phyloP scores from a whole-genome alignment of 1,140 invertebrate genomes.

The Asobara japonica region DNA sequence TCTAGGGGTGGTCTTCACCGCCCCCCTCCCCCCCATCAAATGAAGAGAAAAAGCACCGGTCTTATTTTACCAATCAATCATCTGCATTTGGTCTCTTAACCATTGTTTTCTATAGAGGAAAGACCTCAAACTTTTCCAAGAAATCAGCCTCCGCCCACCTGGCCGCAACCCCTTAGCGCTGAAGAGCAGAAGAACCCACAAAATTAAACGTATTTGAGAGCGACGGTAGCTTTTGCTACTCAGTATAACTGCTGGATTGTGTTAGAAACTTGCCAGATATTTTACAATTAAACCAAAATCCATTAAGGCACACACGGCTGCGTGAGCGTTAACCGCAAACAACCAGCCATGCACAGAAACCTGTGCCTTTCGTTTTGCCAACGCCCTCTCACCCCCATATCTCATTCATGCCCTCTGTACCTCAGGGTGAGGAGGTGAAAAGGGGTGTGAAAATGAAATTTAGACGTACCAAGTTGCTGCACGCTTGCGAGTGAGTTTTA shows the following conservation, averaged over 20 bases:
- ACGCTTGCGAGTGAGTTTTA: neutral
- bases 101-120: neutral
- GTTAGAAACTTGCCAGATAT: slow-evolving; percentile 53
- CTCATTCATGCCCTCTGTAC: slow-evolving; percentile 19
- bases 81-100: neutral
- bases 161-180: neutral
- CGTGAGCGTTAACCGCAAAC: slow-evolving; percentile 38
- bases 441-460: slow-evolving; percentile 38
- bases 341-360: slow-evolving; percentile 18
- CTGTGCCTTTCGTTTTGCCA: neutral
- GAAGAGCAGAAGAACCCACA: neutral
- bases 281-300: slow-evolving; percentile 64
- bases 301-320: slow-evolving; percentile 56
- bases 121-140: slow-evolving; percentile 39
- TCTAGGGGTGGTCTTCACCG: neutral
- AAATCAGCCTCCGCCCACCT: slow-evolving; percentile 33
- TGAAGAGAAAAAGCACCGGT: neutral
- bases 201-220: slow-evolving; percentile 37
- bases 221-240: slow-evolving; percentile 25
- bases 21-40: neutral
- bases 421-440: slow-evolving; percentile 20
- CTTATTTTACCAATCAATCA: slow-evolving; percentile 4
- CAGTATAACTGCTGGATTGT: slow-evolving; percentile 24
- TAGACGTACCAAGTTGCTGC: slow-evolving; percentile 16
- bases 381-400: neutral